A percentile compares a stretch with the other conserved stretches of the same genome.
These are phyloP conservation scores for Emydocephalus ijimae DNA, from an alignment of 2,113 vertebrate genomes.

Conservation along the genomic window DNA sequence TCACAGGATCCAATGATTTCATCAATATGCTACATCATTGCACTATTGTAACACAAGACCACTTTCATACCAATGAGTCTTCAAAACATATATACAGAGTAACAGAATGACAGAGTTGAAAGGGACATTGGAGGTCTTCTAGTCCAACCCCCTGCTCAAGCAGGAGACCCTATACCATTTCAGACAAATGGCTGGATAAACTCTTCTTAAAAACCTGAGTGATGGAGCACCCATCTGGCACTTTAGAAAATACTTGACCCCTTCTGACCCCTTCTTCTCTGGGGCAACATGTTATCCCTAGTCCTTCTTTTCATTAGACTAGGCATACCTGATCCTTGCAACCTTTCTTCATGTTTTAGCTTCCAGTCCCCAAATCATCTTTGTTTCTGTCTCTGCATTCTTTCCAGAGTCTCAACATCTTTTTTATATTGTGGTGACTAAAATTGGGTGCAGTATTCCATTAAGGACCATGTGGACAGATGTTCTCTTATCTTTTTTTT, in stretches of 20 bases:
- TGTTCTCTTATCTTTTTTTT: neutral
- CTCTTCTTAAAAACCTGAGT: too few species aligned
- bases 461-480: neutral
- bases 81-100: neutral
- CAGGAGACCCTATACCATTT: neutral
- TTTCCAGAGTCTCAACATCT: neutral
- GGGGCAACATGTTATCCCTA: too few species aligned
- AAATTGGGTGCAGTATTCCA: neutral
- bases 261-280: too few species aligned
- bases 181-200: neutral
- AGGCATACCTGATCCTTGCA: neutral
- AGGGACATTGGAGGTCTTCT: neutral
- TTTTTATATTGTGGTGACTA: neutral
- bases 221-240: too few species aligned
- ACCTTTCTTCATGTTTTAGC: neutral
- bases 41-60: neutral
- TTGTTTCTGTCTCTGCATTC: neutral
- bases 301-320: neutral
- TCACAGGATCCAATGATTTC: neutral
- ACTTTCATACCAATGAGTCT: neutral
- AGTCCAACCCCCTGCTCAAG: neutral
- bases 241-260: too few species aligned
- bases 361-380: neutral
- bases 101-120: neutral
- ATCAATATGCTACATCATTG: neutral